Percentiles rank a stretch among this genome's conserved stretches.
phyloP scores from a whole-genome alignment of 1,140 invertebrate species.

The Littorina saxatilis region DNA sequence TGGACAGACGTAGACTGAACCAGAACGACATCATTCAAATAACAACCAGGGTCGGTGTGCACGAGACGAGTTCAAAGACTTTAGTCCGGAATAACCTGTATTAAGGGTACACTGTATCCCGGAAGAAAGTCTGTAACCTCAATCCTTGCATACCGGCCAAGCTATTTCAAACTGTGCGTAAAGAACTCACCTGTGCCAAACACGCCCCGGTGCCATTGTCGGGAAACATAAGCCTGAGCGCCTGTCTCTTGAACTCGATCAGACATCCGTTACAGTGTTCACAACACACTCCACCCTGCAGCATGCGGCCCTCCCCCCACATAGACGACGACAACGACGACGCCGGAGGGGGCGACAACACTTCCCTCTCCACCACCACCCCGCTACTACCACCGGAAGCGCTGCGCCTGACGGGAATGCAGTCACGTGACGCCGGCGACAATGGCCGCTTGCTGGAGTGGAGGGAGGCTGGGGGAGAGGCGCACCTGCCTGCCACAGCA shows the following conservation, averaged over 20 bases:
- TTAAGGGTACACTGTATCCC: no score
- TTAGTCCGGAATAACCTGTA: no score
- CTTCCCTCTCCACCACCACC: conserved; percentile 10
- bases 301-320: conserved; percentile 18
- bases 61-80: no score
- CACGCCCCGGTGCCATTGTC: conserved; percentile 37
- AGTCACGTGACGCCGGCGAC: conserved; percentile 77
- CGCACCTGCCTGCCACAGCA: conserved; percentile 20
- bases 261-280: conserved; percentile 54
- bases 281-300: conserved; percentile 40
- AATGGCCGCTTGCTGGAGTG: conserved; percentile 14
- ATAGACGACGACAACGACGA: conserved; percentile 11
- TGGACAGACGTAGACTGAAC: no score
- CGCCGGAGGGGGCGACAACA: conserved; percentile 38
- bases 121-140: no score
- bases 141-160: no score
- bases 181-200: conserved; percentile 50
- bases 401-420: conserved; percentile 79
- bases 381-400: conserved; percentile 33
- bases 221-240: conserved; percentile 51
- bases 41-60: no score
- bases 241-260: conserved; percentile 52
- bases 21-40: no score
- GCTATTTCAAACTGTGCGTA: no score
- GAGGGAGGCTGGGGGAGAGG: conserved; percentile 33